Base-by-base conservation (phyloP, 2,797 vertebrate genomes). In the Acanthurus lineatus region DNA sequence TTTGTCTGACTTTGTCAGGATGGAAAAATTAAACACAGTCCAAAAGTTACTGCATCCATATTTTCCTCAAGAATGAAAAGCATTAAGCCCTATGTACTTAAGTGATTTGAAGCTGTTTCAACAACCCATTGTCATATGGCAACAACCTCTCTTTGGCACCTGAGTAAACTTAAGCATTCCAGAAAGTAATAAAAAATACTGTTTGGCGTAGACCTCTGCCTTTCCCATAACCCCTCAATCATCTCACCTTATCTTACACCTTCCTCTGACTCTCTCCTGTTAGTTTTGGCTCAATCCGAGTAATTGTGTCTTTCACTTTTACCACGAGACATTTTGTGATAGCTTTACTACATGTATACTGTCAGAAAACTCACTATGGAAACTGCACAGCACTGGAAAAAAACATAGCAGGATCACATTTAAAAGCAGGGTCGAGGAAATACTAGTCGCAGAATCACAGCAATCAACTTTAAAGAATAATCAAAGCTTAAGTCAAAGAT, bases 151-250 rank as follows among this genome's bases (percentile, higher is more conserved):
- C 9, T 58, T 58, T 76, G 71, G 60, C 73, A 59, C 52, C 61
- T 35, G 52, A 64, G 12, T 6, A 56, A 7, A 35, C 59, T 40
- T 12, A 67, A n/a, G 60, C 58, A 42, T 25, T 44, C 54, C 25
- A 45, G 38, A 49, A 64, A 49, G 10, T 35, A 51, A 66, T 12
- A 35, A 48, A 3, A 64, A 72, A 69, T 42, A 66, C n/a, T 49
- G 38, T 68, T 70, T 85, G 83, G 54, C 67, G 51, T 20, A 53
- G 4, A 17, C 32, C 25, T 69, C 38, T 42, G 11, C 49, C 38
- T 73, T 78, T 79, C 54, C 75, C 60, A 69, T 76, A 67, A 54
- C 51, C 66, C 63, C 73, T 69, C 28, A 51, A 64, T 84, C 75
- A 73, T 64, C 61, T 79, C 64, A 61, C 47, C 38, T 69, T 32